Evolutionary conservation across 2,888 invertebrate species (phyloP).

Genomic region (Physocephala rufipes): DNA sequence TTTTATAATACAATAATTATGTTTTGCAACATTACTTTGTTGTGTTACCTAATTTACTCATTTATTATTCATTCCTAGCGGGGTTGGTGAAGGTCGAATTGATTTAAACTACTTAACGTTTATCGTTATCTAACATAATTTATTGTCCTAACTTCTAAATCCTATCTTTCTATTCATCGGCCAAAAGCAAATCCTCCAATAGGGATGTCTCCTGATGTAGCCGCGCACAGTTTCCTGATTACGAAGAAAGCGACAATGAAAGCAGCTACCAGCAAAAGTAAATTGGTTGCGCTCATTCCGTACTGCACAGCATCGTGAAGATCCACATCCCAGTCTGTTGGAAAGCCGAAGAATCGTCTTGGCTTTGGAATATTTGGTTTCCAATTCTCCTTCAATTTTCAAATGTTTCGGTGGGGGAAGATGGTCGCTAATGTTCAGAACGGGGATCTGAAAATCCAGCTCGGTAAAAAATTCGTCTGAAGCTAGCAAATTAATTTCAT

Average conservation of each 20-base stretch:
- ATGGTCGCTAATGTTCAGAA: not conserved
- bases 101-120: no score
- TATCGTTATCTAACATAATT: no score
- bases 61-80: not conserved
- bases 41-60: not conserved
- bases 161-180: no score
- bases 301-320: not conserved
- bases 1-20: no score
- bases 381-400: not conserved
- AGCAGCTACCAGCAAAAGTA: constrained; percentile 7
- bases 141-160: no score
- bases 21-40: not conserved
- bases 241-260: not conserved
- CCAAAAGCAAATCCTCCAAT: constrained; percentile 10
- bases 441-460: not conserved
- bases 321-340: not conserved
- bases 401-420: not conserved
- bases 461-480: not conserved
- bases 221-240: not conserved
- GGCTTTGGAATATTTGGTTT: not conserved
- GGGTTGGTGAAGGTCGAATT: no score
- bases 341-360: not conserved
- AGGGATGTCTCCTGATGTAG: constrained; percentile 1
- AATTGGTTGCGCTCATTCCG: constrained; percentile 11
- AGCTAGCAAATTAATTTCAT: not conserved